Percentiles rank a stretch among this genome's conserved stretches.
phyloP scores from a whole-genome alignment of 2,797 vertebrate genomes.

The Streptopelia turtur region DNA sequence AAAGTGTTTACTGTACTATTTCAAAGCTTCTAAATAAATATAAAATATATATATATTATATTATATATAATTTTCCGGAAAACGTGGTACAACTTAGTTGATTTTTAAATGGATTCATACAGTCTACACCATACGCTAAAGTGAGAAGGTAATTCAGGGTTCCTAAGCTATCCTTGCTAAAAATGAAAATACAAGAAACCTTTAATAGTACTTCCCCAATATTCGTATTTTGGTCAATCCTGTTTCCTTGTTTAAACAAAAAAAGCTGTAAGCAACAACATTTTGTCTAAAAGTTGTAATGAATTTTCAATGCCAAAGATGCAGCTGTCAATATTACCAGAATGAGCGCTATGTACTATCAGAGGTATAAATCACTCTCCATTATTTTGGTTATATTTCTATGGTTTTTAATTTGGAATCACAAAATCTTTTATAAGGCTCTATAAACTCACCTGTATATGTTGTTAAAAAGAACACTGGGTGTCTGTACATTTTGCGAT shows the following conservation, averaged over 20 bases:
- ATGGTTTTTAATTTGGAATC: constrained; percentile 82
- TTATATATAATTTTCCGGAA: constrained; percentile 92
- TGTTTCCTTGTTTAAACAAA: constrained; percentile 71
- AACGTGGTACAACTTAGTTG: constrained; percentile 86
- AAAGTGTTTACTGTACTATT: constrained; percentile 99
- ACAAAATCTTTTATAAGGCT: constrained; percentile 79
- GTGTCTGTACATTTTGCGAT: constrained; percentile 86
- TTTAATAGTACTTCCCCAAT: constrained; percentile 76
- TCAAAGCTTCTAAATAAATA: constrained; percentile 98
- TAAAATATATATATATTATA: constrained; percentile 93
- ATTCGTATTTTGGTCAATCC: constrained; percentile 75
- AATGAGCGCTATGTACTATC: constrained; percentile 78
- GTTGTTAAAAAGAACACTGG: constrained; percentile 79
- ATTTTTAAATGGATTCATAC: constrained; percentile 84
- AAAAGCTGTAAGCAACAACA: constrained; percentile 78
- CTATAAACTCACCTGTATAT: constrained; percentile 79
- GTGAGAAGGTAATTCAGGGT: constrained; percentile 83
- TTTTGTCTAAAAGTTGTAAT: constrained; percentile 78
- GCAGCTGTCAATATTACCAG: constrained; percentile 78
- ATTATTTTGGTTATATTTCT: constrained; percentile 81
- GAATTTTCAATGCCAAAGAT: constrained; percentile 88
- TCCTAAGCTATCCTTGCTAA: constrained; percentile 78
- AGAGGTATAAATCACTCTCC: constrained; percentile 76
- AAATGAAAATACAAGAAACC: constrained; percentile 66
- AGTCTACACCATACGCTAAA: constrained; percentile 77